A percentile compares a stretch with the other conserved stretches of the same genome.
Conservation (phyloP, 2,113 vertebrate genomes). For the Tragelaphus strepsiceros region DNA sequence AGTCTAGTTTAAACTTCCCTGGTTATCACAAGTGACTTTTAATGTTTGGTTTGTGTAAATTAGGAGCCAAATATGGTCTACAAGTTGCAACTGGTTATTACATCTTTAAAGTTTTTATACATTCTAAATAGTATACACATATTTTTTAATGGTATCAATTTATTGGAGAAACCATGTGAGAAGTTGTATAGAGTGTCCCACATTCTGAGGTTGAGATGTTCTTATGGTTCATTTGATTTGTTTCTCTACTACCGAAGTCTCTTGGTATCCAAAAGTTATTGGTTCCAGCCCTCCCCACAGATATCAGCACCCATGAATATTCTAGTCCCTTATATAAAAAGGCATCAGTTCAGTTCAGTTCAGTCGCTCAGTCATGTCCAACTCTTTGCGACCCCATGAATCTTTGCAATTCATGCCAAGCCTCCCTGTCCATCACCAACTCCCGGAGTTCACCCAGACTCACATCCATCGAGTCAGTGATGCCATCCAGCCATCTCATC, state of each 20-base stretch:
- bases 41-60: not conserved
- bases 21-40: not conserved
- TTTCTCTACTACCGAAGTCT: not conserved
- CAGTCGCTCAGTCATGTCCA: too few species aligned
- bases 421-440: too few species aligned
- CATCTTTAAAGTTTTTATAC: not conserved
- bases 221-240: not conserved
- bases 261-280: not conserved
- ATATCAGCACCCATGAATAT: not conserved
- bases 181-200: not conserved
- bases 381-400: too few species aligned
- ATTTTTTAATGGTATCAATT: not conserved
- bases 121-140: not conserved
- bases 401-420: too few species aligned
- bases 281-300: not conserved
- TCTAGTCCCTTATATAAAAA: not conserved
- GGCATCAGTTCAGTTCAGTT: not conserved
- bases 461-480: too few species aligned
- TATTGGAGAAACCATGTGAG: not conserved
- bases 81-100: not conserved
- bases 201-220: not conserved
- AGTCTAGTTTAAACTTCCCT: not conserved
- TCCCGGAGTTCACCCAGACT: too few species aligned
- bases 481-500: too few species aligned
- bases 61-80: not conserved